phyloP scores from a whole-genome alignment of 2,113 vertebrate genomes.

The Leptosomus discolor region DNA sequence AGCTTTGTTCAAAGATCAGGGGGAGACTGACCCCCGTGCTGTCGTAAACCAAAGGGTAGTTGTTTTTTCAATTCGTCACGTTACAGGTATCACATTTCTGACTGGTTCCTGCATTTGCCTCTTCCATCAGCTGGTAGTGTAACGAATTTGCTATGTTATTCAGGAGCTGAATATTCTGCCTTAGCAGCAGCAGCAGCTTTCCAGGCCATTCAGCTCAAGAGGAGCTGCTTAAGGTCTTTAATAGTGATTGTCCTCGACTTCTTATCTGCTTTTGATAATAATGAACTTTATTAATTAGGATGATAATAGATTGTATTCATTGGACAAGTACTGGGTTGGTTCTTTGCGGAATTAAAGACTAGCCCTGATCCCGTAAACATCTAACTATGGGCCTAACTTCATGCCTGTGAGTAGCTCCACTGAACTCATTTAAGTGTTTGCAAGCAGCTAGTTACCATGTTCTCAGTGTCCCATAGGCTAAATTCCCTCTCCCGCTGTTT shows the following conservation, averaged over 20 bases:
- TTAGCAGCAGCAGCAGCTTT: neutral
- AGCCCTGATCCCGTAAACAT: neutral
- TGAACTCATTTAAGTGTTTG: neutral
- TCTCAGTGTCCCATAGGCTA: neutral
- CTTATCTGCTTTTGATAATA: neutral
- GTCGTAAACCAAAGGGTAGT: neutral
- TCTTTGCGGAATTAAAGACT: neutral
- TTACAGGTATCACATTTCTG: neutral
- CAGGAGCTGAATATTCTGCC: neutral
- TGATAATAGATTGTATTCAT: neutral
- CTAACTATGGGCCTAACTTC: neutral
- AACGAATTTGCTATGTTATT: neutral
- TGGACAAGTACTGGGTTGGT: neutral
- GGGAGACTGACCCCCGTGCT: neutral
- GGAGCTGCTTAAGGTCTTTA: neutral
- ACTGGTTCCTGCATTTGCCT: neutral
- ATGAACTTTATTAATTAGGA: neutral
- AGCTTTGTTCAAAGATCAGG: neutral
- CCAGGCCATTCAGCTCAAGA: neutral
- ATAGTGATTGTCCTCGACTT: neutral
- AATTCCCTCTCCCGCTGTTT: neutral
- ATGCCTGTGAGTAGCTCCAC: neutral
- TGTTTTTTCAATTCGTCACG: neutral
- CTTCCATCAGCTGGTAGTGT: neutral
- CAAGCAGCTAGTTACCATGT: neutral